These are phyloP conservation scores for Spilarctia lutea DNA, from an alignment of 2,888 invertebrate genomes.

Conservation along the genomic window DNA sequence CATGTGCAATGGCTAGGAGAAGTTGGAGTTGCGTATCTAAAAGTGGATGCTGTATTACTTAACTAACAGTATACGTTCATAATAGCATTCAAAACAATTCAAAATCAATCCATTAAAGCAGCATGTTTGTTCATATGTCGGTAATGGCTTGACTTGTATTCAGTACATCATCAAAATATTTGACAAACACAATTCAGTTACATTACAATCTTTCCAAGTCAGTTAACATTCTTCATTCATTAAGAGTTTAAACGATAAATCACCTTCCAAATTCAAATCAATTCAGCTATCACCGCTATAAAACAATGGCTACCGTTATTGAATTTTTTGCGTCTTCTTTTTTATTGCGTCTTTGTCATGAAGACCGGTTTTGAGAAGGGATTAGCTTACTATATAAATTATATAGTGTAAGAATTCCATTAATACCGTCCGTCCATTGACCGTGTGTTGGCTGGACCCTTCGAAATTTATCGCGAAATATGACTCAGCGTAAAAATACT, in stretches of 20 bases:
- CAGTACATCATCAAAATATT: not conserved
- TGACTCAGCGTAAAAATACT: slow-evolving; percentile 73
- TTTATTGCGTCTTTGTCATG: slow-evolving; percentile 3
- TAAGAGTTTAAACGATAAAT: slow-evolving; percentile 3
- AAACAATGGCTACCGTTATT: slow-evolving; percentile 28
- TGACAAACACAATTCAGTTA: not conserved
- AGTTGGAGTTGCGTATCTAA: no score
- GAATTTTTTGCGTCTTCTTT: not conserved
- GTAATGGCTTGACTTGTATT: not conserved
- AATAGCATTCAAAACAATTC: slow-evolving; percentile 14
- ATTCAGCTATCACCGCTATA: slow-evolving; percentile 15
- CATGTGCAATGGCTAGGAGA: no score
- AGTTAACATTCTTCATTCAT: not conserved
- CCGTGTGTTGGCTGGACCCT: slow-evolving; percentile 55
- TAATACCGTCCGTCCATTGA: slow-evolving; percentile 55
- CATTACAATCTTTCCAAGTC: not conserved
- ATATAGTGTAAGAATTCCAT: slow-evolving; percentile 39
- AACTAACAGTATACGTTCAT: not conserved
- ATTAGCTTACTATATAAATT: slow-evolving; percentile 27
- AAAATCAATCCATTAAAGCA: not conserved
- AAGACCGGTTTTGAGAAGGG: slow-evolving; percentile 23
- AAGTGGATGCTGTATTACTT: no score
- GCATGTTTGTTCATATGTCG: not conserved
- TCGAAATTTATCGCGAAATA: slow-evolving; percentile 65
- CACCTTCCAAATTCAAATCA: slow-evolving; percentile 19